Conservation (phyloP, 2,113 vertebrate genomes). For the Mus pahari region DNA sequence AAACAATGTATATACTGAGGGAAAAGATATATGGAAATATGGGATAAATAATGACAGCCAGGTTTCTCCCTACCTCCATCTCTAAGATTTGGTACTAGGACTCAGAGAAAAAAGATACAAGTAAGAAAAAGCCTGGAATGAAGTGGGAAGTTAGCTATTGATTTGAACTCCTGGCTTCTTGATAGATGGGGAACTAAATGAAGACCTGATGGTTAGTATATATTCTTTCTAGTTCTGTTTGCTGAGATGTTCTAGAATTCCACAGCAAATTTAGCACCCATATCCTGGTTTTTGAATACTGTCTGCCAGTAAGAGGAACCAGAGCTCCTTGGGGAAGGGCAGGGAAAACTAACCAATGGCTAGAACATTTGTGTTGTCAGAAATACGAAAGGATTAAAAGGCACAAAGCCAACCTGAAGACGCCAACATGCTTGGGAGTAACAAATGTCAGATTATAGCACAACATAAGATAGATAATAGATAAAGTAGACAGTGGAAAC, state of each 20-base stretch:
- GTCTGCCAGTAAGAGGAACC: neutral
- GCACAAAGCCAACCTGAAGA: neutral
- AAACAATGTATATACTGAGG: neutral
- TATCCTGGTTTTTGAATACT: neutral
- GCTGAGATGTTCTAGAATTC: neutral
- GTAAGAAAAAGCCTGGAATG: neutral
- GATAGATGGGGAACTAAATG: neutral
- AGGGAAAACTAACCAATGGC: neutral
- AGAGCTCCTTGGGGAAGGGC: neutral
- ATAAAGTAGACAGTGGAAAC: neutral
- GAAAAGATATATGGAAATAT: neutral
- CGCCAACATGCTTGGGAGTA: neutral
- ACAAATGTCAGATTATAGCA: neutral
- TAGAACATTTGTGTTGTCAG: neutral
- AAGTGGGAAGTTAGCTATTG: neutral
- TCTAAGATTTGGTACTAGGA: neutral
- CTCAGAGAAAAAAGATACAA: slow-evolving; percentile 29
- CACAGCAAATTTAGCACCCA: neutral
- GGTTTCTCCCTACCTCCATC: neutral
- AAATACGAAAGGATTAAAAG: neutral
- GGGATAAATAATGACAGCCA: neutral
- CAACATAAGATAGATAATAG: neutral
- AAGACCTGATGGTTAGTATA: neutral
- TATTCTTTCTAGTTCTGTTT: neutral
- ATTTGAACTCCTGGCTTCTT: neutral